Percentiles rank a stretch among this genome's conserved stretches.
These are phyloP conservation scores for Pararge aegeria DNA, from an alignment of 1,140 invertebrate species.

Conservation along the genomic window DNA sequence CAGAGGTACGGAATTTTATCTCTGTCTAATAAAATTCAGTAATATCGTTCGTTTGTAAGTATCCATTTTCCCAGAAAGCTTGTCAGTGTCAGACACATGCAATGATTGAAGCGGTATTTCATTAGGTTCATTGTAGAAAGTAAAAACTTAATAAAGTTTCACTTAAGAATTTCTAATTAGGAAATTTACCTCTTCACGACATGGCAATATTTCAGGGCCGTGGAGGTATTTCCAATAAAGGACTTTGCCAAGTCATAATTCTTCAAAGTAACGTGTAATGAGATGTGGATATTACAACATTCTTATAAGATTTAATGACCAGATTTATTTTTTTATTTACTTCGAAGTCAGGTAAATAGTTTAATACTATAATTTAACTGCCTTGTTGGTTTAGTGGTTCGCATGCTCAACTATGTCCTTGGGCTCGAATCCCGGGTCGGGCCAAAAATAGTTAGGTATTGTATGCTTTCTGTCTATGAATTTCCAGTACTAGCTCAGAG, in stretches of 20 bases:
- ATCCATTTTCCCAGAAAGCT: constrained; percentile 16
- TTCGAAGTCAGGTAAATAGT: not conserved
- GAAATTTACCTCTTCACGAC: constrained; percentile 78
- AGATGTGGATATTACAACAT: constrained; percentile 75
- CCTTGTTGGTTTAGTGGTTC: too few species aligned
- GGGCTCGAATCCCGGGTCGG: too few species aligned
- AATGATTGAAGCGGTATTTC: constrained; percentile 59
- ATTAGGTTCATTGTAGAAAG: constrained; percentile 67
- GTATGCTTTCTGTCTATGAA: too few species aligned
- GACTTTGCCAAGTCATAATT: constrained; percentile 80
- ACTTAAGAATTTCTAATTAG: constrained; percentile 78
- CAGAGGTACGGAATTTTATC: not conserved
- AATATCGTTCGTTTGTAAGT: constrained; percentile 4
- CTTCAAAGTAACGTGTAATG: constrained; percentile 78
- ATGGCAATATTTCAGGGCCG: constrained; percentile 78
- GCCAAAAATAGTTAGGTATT: too few species aligned
- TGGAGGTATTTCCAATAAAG: constrained; percentile 80
- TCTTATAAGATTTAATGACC: constrained; percentile 62
- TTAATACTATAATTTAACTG: not conserved
- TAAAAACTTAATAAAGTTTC: constrained; percentile 78
- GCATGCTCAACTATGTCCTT: too few species aligned
- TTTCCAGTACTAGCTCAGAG: too few species aligned
- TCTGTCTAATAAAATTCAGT: constrained; percentile 1
- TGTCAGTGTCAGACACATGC: constrained; percentile 35
- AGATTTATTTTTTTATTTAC: constrained; percentile 26